phyloP scores from a whole-genome alignment of 2,888 invertebrate species.

The Metacarcinus magister region DNA sequence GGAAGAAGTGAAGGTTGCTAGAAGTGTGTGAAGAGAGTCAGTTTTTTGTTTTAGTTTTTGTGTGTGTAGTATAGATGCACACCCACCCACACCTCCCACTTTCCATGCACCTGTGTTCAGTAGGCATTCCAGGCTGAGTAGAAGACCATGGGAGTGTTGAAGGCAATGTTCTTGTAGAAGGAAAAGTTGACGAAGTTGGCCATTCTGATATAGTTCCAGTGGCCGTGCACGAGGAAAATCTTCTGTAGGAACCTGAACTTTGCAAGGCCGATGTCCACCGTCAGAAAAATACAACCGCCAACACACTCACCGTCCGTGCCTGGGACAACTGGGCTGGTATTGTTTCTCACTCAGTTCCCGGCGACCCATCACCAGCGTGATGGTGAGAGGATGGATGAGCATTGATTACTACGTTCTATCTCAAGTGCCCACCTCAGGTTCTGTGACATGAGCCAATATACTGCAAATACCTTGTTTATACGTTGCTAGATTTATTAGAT shows the following conservation, averaged over 20 bases:
- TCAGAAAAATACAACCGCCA: neutral
- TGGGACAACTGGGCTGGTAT: slow-evolving; percentile 86
- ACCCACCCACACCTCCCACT: neutral
- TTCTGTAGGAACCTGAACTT: slow-evolving; percentile 92
- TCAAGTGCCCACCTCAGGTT: neutral
- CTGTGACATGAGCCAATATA: neutral
- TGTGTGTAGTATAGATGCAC: neutral
- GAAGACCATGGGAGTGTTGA: slow-evolving; percentile 88
- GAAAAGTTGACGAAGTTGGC: slow-evolving; percentile 92
- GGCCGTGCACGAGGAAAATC: slow-evolving; percentile 92
- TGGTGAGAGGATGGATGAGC: neutral
- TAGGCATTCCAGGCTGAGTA: slow-evolving; percentile 85
- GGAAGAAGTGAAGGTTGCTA: neutral
- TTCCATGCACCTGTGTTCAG: slow-evolving; percentile 85
- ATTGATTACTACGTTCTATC: neutral
- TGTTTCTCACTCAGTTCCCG: slow-evolving; percentile 89
- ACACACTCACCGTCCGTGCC: slow-evolving; percentile 85
- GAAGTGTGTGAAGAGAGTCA: neutral
- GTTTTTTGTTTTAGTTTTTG: neutral
- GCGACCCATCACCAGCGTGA: slow-evolving; percentile 92
- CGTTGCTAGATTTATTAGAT: neutral
- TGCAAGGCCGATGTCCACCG: slow-evolving; percentile 91
- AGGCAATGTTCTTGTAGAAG: slow-evolving; percentile 93
- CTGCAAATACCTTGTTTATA: neutral
- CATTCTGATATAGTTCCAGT: slow-evolving; percentile 91